Base-by-base conservation (phyloP, 1,140 invertebrate species). In the Sycophila sp. region DNA sequence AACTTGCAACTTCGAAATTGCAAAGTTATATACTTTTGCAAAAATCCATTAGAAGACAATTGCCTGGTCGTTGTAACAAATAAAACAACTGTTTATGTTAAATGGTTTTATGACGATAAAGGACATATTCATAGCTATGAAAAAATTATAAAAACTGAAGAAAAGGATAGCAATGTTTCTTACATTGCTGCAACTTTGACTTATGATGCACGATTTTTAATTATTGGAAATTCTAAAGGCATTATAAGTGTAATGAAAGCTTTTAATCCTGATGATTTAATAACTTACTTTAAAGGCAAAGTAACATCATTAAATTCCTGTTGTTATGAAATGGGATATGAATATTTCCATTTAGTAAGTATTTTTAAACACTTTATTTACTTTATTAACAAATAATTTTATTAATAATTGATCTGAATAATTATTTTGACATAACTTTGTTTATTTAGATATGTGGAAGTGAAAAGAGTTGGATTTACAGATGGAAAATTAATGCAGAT, bases 281-380 rank as follows among this genome's bases (percentile, higher is more conserved):
- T 83, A 17, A 79, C 80, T 5, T 76, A 71, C 40, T 85, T 81
- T 22, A 82, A 81, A 71, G 81, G 77, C 17, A 77, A 75, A 22
- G 76, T 83, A 15, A 77, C 75, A 47, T 80, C 79, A 13, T 66
- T 86, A 32, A 83, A 86, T 73, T 84, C 81, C 17, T 85, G 83
- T 66, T 82, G 76, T 22, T 47, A 2, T 22, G 4, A 22, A 73
- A 60, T 81, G 38, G 30, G 69, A 15, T 55, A 81, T 13, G 75
- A 84, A 73, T 73, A 73, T 5, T 78, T 67, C 65, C 83, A 86
- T 63, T 73, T 83, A 74, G 83, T 83, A 69, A 30, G 71, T 22
- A 53, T 53, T 45, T 22, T 47, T n/a, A 0, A 58, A 13, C 19
- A 30, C 1, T 26, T 53, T 53, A 53, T 19, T 6, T 22, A 51